phyloP scores from a whole-genome alignment of 2,797 vertebrate species.

The Aeoliscus strigatus region DNA sequence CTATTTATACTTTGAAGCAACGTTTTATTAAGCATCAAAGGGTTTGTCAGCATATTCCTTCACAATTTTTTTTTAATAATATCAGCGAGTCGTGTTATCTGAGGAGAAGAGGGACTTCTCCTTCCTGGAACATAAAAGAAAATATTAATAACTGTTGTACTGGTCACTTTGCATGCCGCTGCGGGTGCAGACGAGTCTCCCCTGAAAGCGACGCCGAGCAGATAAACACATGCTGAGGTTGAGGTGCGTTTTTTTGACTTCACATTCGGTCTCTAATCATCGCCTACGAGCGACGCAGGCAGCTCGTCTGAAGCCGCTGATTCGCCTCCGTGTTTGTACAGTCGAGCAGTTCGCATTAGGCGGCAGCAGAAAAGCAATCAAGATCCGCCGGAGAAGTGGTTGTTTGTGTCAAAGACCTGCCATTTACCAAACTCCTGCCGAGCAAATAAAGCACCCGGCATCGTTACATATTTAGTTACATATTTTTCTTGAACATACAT shows the following conservation, averaged over 20 bases:
- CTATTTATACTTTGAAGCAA: constrained; percentile 66
- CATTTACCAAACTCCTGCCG: constrained; percentile 21
- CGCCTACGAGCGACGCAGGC: constrained; percentile 12
- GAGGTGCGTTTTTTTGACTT: constrained; percentile 20
- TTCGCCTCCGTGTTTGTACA: constrained; percentile 38
- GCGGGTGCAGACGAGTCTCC: constrained; percentile 31
- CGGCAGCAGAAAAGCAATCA: constrained; percentile 39
- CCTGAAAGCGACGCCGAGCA: constrained; percentile 18
- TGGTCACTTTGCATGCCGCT: constrained; percentile 50
- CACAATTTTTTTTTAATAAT: constrained; percentile 35
- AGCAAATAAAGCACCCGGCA: too few species aligned
- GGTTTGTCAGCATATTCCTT: constrained; percentile 60
- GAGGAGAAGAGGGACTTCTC: constrained; percentile 29
- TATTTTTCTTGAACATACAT: constrained; percentile 9
- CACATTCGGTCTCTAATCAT: constrained; percentile 31
- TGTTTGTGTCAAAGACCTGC: constrained; percentile 41
- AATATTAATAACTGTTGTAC: constrained; percentile 49
- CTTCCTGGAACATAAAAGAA: constrained; percentile 48
- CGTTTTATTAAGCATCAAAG: constrained; percentile 71
- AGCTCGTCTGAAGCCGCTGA: too few species aligned
- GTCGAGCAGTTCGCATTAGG: constrained; percentile 30
- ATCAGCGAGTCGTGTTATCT: constrained; percentile 25
- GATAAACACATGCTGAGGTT: constrained; percentile 30
- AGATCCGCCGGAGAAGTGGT: constrained; percentile 29
- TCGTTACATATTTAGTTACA: too few species aligned